A percentile compares a stretch with the other conserved stretches of the same genome.
These are phyloP conservation scores for Willowsia nigromaculata DNA, from an alignment of 2,888 invertebrate species.

Conservation along the genomic window DNA sequence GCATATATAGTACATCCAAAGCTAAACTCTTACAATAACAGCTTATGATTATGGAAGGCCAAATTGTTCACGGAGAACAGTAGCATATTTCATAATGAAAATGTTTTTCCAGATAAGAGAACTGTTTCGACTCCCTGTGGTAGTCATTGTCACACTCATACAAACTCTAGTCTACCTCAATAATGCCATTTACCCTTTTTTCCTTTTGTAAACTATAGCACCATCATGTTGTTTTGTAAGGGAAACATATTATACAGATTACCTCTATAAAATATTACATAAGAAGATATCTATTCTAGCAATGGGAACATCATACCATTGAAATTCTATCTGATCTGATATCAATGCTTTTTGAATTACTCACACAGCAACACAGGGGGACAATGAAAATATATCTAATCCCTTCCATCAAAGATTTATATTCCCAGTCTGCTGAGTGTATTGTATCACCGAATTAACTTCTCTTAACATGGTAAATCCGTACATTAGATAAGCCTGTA, in stretches of 20 bases:
- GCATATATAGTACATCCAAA: background rate
- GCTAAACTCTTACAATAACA: background rate
- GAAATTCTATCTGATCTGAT: constrained; percentile 5
- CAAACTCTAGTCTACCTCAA: constrained; percentile 6
- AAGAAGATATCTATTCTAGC: background rate
- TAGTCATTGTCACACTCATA: constrained; percentile 3
- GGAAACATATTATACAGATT: background rate
- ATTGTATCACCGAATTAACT: constrained; percentile 54
- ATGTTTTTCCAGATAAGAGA: constrained; percentile 48
- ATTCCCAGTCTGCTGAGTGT: constrained; percentile 1
- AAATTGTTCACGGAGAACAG: constrained; percentile 28
- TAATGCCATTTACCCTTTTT: background rate
- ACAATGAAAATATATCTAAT: constrained; percentile 53
- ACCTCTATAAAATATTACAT: background rate
- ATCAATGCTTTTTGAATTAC: constrained; percentile 37
- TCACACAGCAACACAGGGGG: constrained; percentile 21
- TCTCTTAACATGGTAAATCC: constrained; percentile 52
- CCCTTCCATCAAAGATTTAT: constrained; percentile 56
- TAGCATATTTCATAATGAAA: constrained; percentile 53
- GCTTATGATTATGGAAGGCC: background rate
- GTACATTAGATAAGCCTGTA: background rate
- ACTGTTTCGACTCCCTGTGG: constrained; percentile 1
- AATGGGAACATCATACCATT: background rate
- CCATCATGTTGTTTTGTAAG: background rate
- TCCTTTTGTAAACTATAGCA: background rate